These are phyloP conservation scores for Aleiodes leptofemur DNA, from an alignment of 2,888 invertebrate genomes.

Conservation along the genomic window DNA sequence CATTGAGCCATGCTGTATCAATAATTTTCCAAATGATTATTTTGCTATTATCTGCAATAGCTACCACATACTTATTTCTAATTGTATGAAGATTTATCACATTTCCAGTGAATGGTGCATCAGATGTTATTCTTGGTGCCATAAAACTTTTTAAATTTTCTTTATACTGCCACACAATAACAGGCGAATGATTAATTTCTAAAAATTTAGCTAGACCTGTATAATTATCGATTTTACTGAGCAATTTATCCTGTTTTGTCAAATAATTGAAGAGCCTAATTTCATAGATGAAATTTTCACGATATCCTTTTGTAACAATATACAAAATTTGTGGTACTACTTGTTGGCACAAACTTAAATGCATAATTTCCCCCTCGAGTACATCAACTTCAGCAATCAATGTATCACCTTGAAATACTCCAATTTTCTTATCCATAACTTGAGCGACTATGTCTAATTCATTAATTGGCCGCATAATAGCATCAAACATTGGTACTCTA, in stretches of 20 bases:
- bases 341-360: conserved; percentile 76
- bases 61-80: conserved; percentile 58
- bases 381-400: conserved; percentile 74
- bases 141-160: conserved; percentile 57
- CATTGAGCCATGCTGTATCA: conserved; percentile 23
- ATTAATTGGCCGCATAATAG: conserved; percentile 61
- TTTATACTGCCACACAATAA: conserved; percentile 53
- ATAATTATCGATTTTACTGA: conserved; percentile 46
- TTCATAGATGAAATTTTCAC: conserved; percentile 50
- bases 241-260: conserved; percentile 66
- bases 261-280: conserved; percentile 75
- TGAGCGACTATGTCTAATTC: conserved; percentile 62
- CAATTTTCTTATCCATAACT: conserved; percentile 64
- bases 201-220: conserved; percentile 51
- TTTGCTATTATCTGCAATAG: conserved; percentile 60
- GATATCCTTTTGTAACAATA: conserved; percentile 74
- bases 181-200: conserved; percentile 22
- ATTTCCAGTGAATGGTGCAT: conserved; percentile 29
- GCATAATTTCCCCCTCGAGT: conserved; percentile 75
- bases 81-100: conserved; percentile 58
- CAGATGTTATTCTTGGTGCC: conserved; percentile 55
- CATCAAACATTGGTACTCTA: conserved; percentile 68
- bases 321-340: conserved; percentile 76
- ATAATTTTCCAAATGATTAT: conserved; percentile 63
- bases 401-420: conserved; percentile 75